Evolutionary conservation across 2,797 vertebrate genomes (phyloP).

Genomic region (Channallabes apus): DNA sequence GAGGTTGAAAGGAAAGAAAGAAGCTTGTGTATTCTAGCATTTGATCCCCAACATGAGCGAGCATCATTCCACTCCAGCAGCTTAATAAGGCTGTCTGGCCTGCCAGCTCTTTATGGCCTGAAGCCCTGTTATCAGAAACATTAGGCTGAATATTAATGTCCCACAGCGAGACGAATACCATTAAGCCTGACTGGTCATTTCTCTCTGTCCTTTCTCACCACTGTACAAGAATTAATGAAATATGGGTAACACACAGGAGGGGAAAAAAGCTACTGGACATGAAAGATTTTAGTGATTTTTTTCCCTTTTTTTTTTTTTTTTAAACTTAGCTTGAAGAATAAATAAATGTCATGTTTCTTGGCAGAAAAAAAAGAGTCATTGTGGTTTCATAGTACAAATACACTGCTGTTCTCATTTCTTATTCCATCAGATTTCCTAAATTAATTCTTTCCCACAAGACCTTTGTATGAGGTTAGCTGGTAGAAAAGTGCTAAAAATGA

Average conservation of each 20-base stretch:
- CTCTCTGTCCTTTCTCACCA: slow-evolving; percentile 89
- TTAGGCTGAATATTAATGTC: slow-evolving; percentile 99
- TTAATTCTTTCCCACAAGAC: slow-evolving; percentile 83
- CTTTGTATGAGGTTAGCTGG: slow-evolving; percentile 80
- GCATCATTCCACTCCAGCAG: slow-evolving; percentile 78
- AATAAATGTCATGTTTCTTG: slow-evolving; percentile 76
- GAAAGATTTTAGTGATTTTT: slow-evolving; percentile 70
- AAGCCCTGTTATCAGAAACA: slow-evolving; percentile 98
- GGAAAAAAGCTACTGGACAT: slow-evolving; percentile 67
- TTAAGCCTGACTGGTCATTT: slow-evolving; percentile 92
- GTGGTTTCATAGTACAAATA: slow-evolving; percentile 86
- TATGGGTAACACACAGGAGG: slow-evolving; percentile 70
- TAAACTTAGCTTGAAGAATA: slow-evolving; percentile 70
- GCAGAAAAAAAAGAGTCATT: slow-evolving; percentile 76
- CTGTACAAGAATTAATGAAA: slow-evolving; percentile 82
- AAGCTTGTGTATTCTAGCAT: slow-evolving; percentile 72
- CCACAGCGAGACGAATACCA: slow-evolving; percentile 93
- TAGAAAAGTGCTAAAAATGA: slow-evolving; percentile 78
- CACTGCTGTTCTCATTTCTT: slow-evolving; percentile 62
- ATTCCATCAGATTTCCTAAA: slow-evolving; percentile 66
- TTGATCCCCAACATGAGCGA: slow-evolving; percentile 69
- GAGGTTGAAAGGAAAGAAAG: slow-evolving; percentile 63
- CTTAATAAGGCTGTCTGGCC: slow-evolving; percentile 82
- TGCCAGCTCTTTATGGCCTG: slow-evolving; percentile 87
- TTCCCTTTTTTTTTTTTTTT: slow-evolving; percentile 70